Evolutionary conservation across 2,113 vertebrate species (phyloP).

Genomic region (Aphyosemion australe): DNA sequence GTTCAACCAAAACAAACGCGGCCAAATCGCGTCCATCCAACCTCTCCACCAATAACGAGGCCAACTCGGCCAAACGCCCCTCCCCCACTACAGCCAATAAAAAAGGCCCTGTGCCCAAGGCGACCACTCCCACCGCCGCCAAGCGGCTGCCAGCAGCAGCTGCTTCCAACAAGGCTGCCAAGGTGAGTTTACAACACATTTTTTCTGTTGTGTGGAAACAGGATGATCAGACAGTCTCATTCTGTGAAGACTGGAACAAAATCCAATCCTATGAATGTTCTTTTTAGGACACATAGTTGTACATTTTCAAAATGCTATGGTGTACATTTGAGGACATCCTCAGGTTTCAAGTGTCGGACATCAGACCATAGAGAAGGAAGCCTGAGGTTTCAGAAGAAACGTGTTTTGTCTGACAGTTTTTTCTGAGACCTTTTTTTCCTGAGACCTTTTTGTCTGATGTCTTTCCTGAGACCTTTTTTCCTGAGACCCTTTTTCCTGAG

Average conservation of each 20-base stretch:
- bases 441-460: no score
- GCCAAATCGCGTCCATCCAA: slow-evolving; percentile 82
- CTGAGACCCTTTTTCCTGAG: no score
- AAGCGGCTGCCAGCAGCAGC: slow-evolving; percentile 66
- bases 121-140: slow-evolving; percentile 71
- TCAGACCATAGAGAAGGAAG: no score
- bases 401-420: no score
- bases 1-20: slow-evolving; percentile 79
- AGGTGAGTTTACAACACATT: slow-evolving; percentile 80
- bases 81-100: slow-evolving; percentile 81
- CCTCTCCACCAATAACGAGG: slow-evolving; percentile 72
- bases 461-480: no score
- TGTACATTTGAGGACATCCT: no score
- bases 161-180: slow-evolving; percentile 70
- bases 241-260: not conserved
- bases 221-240: not conserved
- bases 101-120: slow-evolving; percentile 84
- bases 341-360: no score
- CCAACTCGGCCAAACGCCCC: slow-evolving; percentile 80
- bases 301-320: no score
- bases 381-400: no score
- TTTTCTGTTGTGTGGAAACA: not conserved
- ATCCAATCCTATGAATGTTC: not conserved
- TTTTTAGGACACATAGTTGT: not conserved
- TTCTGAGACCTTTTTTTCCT: no score